phyloP scores from a whole-genome alignment of 1,140 invertebrate genomes.

The Bombus superbus region DNA sequence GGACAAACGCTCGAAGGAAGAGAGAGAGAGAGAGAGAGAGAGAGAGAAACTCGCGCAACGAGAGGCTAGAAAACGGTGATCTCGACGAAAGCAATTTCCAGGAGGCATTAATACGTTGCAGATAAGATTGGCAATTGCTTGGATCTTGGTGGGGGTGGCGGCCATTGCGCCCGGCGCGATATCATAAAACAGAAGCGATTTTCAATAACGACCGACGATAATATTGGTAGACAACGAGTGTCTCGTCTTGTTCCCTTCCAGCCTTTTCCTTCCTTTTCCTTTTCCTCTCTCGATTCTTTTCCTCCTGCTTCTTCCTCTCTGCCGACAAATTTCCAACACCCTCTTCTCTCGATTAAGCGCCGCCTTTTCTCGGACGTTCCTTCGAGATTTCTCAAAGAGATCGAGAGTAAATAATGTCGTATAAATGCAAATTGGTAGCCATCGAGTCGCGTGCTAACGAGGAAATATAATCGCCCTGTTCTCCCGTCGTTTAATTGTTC shows the following conservation, averaged over 20 bases:
- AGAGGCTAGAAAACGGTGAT: neutral
- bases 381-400: neutral
- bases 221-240: constrained; percentile 45
- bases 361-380: neutral
- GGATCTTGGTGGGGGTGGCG: constrained; percentile 6
- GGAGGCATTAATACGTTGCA: constrained; percentile 39
- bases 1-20: neutral
- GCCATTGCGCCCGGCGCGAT: constrained; percentile 37
- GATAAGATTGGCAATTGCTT: constrained; percentile 46
- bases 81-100: constrained; percentile 37
- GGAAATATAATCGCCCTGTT: constrained; percentile 13
- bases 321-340: neutral
- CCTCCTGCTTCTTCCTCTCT: neutral
- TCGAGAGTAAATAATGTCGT: constrained; percentile 18
- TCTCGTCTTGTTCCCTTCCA: neutral
- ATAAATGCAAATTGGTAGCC: constrained; percentile 36
- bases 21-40: too few species aligned
- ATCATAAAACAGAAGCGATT: constrained; percentile 57
- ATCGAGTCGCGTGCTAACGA: neutral
- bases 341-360: neutral
- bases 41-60: neutral
- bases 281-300: neutral
- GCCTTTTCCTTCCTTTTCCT: too few species aligned
- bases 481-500: neutral
- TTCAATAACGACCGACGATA: constrained; percentile 56